These are phyloP conservation scores for Sebastes minor DNA, from an alignment of 2,797 vertebrate genomes.

Conservation along the genomic window DNA sequence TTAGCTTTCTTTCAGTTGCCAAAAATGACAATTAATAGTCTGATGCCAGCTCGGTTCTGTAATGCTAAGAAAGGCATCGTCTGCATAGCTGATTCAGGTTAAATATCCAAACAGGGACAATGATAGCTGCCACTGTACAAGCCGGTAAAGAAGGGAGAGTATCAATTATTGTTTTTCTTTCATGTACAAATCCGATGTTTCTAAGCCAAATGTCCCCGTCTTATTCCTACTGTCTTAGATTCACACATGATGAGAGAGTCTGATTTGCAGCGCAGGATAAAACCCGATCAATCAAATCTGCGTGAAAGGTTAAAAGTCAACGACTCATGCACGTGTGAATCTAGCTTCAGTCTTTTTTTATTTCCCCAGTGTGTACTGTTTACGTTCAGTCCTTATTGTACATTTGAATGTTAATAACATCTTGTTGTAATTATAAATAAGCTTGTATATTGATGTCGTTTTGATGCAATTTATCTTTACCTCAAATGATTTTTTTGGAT, in stretches of 20 bases:
- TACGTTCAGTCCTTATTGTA: slow-evolving; percentile 73
- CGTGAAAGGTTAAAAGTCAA: background rate
- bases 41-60: background rate
- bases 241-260: slow-evolving; percentile 4
- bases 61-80: background rate
- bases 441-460: slow-evolving; percentile 79
- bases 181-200: slow-evolving; percentile 29
- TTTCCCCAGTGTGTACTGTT: slow-evolving; percentile 71
- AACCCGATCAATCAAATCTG: slow-evolving; percentile 4
- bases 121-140: background rate
- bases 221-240: background rate
- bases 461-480: slow-evolving; percentile 81
- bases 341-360: background rate
- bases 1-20: slow-evolving; percentile 12
- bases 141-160: background rate
- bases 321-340: background rate
- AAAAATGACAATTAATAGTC: background rate
- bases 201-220: slow-evolving; percentile 39
- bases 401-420: slow-evolving; percentile 75
- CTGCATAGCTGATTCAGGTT: slow-evolving; percentile 20
- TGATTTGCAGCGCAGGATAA: slow-evolving; percentile 5
- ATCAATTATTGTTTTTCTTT: background rate
- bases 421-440: slow-evolving; percentile 72
- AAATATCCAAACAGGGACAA: background rate
- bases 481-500: slow-evolving; percentile 72